Conservation (phyloP, 2,113 vertebrate species). For the Syngnathus typhle region DNA sequence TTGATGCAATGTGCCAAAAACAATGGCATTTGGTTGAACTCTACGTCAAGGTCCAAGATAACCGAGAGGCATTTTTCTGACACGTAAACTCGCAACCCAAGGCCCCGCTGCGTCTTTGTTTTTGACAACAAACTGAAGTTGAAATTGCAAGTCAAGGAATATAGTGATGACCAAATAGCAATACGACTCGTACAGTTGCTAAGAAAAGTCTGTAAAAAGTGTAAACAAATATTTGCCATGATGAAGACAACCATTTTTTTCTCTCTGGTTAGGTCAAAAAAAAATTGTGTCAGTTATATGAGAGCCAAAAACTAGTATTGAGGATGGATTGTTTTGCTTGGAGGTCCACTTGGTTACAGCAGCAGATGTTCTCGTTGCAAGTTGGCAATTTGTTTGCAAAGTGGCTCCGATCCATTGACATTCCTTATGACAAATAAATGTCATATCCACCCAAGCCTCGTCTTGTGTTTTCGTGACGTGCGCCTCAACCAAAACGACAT, state of each 20-base stretch:
- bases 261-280: background rate
- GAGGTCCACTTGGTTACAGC: too few species aligned
- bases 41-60: too few species aligned
- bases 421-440: conserved; percentile 41
- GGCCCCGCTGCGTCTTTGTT: background rate
- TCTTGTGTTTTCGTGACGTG: background rate
- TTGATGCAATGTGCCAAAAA: too few species aligned
- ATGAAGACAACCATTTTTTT: background rate
- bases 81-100: background rate
- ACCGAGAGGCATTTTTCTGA: too few species aligned
- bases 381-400: background rate
- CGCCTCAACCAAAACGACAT: background rate
- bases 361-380: background rate
- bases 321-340: background rate
- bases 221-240: background rate
- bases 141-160: background rate
- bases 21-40: too few species aligned
- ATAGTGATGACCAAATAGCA: background rate
- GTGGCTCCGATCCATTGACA: conserved; percentile 4
- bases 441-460: background rate
- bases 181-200: background rate
- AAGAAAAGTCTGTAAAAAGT: background rate
- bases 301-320: background rate
- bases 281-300: background rate
- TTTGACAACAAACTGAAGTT: background rate